phyloP scores from a whole-genome alignment of 2,888 invertebrate genomes.

The Perizoma affinitatum region DNA sequence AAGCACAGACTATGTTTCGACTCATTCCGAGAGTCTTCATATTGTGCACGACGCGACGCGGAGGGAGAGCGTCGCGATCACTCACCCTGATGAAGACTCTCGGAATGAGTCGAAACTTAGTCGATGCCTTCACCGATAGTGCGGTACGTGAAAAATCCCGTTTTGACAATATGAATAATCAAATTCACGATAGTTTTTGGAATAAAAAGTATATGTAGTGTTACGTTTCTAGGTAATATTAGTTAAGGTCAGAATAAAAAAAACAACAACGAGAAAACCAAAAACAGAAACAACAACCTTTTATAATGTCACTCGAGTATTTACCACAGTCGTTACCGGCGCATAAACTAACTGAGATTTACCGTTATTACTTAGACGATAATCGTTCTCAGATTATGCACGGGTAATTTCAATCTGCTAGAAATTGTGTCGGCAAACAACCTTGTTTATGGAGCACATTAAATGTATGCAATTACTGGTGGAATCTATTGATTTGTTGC shows the following conservation, averaged over 20 bases:
- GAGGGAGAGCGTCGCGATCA: no score
- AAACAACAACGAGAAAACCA: constrained; percentile 15
- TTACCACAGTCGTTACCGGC: constrained; percentile 10
- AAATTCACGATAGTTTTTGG: no score
- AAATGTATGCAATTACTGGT: constrained; percentile 26
- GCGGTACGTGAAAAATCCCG: no score
- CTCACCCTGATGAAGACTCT: no score
- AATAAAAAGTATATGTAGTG: no score
- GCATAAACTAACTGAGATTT: constrained; percentile 27
- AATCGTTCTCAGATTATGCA: constrained; percentile 25
- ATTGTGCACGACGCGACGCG: no score
- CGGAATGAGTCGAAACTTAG: no score
- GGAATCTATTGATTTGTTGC: constrained; percentile 11
- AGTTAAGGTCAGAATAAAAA: not conserved
- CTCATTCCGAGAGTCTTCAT: no score
- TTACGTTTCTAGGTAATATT: no score
- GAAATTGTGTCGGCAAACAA: constrained; percentile 24
- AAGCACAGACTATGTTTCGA: no score
- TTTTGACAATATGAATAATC: no score
- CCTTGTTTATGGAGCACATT: constrained; percentile 14
- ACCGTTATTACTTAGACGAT: constrained; percentile 18
- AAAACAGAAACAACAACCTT: constrained; percentile 1
- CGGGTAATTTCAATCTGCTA: constrained; percentile 22
- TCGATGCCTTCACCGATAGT: no score
- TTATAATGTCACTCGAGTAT: constrained; percentile 18